Conservation (phyloP, 2,113 vertebrate species). For the Psephotus haematonotus region DNA sequence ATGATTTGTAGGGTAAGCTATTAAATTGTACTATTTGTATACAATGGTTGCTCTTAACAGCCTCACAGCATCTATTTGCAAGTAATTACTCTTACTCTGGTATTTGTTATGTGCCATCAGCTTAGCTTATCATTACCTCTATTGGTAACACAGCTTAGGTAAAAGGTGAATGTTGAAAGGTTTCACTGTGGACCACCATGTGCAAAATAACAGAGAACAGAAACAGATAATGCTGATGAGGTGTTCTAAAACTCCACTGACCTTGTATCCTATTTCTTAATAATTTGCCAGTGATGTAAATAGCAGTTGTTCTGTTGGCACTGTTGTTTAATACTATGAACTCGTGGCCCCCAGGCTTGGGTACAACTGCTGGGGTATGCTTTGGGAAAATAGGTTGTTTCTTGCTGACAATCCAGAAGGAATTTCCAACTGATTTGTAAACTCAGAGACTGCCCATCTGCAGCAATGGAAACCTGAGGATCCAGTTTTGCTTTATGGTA, state of each 20-base stretch:
- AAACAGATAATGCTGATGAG: slow-evolving; percentile 18
- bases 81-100: slow-evolving; percentile 4
- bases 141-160: background rate
- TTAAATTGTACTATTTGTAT: slow-evolving; percentile 7
- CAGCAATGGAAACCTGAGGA: slow-evolving; percentile 23
- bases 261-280: background rate
- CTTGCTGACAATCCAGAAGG: background rate
- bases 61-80: slow-evolving; percentile 16
- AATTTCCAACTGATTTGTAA: background rate
- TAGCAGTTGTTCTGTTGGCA: background rate
- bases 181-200: background rate
- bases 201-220: slow-evolving; percentile 9
- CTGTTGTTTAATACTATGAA: background rate
- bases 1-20: slow-evolving; percentile 22
- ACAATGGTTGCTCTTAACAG: background rate
- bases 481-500: background rate
- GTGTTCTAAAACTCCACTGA: slow-evolving; percentile 5
- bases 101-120: background rate
- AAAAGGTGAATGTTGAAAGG: slow-evolving; percentile 11
- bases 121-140: background rate
- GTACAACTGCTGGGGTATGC: background rate
- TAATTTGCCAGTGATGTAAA: background rate
- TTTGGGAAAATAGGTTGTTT: slow-evolving; percentile 53
- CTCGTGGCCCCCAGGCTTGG: background rate
- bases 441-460: background rate